Percentiles rank a stretch among this genome's conserved stretches.
Conservation (phyloP, 1,140 invertebrate genomes). For the Caenorhabditis remanei region DNA sequence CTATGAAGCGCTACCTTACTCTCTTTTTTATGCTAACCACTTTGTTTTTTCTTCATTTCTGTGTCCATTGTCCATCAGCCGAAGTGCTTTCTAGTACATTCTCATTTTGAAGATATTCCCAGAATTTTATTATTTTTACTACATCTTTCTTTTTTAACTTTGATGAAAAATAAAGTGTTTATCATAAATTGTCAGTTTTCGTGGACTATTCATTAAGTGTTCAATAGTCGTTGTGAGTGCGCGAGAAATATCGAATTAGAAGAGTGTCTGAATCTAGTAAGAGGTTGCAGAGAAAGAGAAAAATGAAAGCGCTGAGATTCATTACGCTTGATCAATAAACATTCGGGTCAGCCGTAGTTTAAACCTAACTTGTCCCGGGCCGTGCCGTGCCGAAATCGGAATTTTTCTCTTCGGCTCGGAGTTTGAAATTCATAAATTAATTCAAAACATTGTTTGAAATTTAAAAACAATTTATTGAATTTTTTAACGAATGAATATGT, state of each 20-base stretch:
- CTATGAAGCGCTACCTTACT: not conserved
- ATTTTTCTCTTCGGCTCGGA: too few species aligned
- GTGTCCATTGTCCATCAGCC: not conserved
- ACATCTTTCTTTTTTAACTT: not conserved
- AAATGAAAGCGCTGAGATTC: too few species aligned
- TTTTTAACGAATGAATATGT: too few species aligned
- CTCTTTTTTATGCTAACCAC: conserved; percentile 39
- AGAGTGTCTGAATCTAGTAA: not conserved
- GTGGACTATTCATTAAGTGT: not conserved
- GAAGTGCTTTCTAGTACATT: conserved; percentile 40
- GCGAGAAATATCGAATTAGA: conserved; percentile 9
- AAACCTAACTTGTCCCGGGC: too few species aligned
- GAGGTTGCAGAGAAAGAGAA: too few species aligned
- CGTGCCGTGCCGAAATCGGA: too few species aligned
- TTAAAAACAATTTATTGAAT: too few species aligned
- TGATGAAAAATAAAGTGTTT: conserved; percentile 45
- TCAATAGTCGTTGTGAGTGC: not conserved
- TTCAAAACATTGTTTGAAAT: too few species aligned
- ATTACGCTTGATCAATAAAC: too few species aligned
- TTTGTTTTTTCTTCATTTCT: conserved; percentile 30
- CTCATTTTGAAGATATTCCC: not conserved
- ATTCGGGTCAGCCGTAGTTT: too few species aligned
- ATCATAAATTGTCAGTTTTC: not conserved
- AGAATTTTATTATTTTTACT: conserved; percentile 31
- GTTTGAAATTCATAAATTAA: too few species aligned